Evolutionary conservation across 2,888 invertebrate species (phyloP).

Genomic region (Fissipunctia ypsillon): DNA sequence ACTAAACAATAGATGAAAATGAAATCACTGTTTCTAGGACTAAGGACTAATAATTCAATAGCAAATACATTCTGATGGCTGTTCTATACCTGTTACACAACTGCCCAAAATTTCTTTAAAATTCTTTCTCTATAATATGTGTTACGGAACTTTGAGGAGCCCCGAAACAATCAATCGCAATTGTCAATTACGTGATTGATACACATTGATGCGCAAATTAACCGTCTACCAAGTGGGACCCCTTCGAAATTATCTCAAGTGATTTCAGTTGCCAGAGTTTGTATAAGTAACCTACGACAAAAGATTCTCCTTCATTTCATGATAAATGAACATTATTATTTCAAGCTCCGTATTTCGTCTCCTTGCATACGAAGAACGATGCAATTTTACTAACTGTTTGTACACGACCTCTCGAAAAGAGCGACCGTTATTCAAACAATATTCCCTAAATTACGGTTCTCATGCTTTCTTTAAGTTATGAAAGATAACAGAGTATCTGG

Average conservation of each 20-base stretch:
- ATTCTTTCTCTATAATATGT: too few species aligned
- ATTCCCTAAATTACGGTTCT: slow-evolving; percentile 28
- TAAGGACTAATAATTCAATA: neutral
- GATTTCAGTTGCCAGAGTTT: neutral
- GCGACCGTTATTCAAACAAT: slow-evolving; percentile 24
- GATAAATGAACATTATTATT: slow-evolving; percentile 14
- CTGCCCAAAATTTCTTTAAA: too few species aligned
- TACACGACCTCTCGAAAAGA: neutral
- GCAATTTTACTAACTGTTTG: slow-evolving; percentile 45
- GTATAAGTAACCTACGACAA: neutral
- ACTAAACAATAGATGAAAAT: neutral
- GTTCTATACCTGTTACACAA: neutral
- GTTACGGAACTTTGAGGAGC: too few species aligned
- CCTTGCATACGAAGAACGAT: slow-evolving; percentile 14
- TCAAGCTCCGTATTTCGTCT: slow-evolving; percentile 10
- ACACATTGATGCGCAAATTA: too few species aligned
- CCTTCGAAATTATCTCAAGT: neutral
- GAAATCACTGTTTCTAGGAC: too few species aligned
- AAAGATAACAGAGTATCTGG: slow-evolving; percentile 21
- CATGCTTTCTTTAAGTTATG: slow-evolving; percentile 12
- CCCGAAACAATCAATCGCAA: too few species aligned
- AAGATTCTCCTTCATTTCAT: neutral
- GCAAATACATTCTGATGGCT: neutral
- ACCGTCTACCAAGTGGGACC: too few species aligned
- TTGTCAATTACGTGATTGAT: too few species aligned